These are phyloP conservation scores for Rhynchonycteris naso DNA, from an alignment of 2,797 vertebrate species.

Conservation along the genomic window DNA sequence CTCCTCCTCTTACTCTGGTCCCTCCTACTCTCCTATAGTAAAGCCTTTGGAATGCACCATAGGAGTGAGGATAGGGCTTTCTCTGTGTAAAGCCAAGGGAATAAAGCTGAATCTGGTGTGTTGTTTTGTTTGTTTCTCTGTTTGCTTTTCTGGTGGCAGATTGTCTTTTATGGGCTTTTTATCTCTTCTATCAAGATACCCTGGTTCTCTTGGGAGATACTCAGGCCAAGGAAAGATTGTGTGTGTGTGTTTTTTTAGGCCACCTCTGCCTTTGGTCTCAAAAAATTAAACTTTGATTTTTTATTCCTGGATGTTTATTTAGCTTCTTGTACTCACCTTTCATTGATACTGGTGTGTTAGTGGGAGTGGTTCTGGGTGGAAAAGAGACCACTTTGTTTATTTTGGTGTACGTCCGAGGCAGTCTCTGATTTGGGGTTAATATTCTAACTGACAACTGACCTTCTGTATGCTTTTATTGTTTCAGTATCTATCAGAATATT, in stretches of 20 bases:
- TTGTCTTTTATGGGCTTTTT: not conserved
- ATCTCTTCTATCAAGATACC: fast-evolving
- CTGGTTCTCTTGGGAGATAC: not conserved
- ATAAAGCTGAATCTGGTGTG: not conserved
- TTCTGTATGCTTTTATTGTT: not conserved
- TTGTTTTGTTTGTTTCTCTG: too few relatives aligned
- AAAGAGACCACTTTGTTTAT: not conserved
- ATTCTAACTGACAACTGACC: not conserved
- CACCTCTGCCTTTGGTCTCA: not conserved
- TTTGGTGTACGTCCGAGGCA: not conserved
- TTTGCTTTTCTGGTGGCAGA: too few relatives aligned
- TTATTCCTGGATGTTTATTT: not conserved
- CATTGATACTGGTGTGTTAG: not conserved
- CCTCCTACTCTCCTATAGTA: not conserved
- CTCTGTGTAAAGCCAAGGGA: not conserved
- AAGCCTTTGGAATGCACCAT: not conserved
- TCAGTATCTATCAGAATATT: not conserved
- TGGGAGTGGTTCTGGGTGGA: not conserved
- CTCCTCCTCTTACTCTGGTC: fast-evolving
- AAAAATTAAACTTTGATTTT: not conserved
- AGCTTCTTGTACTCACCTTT: not conserved
- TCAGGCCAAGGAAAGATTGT: not conserved
- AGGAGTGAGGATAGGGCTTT: not conserved
- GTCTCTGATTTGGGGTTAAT: not conserved
- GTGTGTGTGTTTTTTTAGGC: not conserved